phyloP scores from a whole-genome alignment of 2,113 vertebrate species.

The Prolemur simus region DNA sequence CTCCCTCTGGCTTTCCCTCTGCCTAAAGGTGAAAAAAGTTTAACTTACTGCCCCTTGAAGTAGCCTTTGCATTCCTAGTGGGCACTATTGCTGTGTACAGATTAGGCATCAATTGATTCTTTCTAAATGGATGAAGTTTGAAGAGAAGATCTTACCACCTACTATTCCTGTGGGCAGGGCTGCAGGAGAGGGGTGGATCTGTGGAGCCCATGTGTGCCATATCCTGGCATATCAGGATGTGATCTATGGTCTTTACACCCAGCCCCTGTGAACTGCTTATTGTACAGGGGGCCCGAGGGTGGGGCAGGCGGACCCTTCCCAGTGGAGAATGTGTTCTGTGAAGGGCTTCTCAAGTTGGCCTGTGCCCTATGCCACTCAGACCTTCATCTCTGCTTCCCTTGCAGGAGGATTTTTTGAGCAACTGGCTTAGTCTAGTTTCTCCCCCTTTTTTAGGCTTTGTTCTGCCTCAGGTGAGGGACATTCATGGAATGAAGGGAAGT shows the following conservation, averaged over 20 bases:
- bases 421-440: neutral
- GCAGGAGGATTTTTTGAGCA: neutral
- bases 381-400: neutral
- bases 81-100: neutral
- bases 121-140: conserved; percentile 7
- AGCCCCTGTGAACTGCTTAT: neutral
- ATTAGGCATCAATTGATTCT: neutral
- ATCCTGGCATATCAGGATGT: neutral
- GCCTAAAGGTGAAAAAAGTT: neutral
- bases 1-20: neutral
- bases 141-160: neutral
- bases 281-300: neutral
- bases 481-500: neutral
- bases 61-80: neutral
- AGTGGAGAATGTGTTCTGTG: neutral
- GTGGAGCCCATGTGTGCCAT: neutral
- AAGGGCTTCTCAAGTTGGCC: neutral
- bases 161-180: neutral
- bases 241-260: neutral
- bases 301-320: neutral
- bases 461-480: neutral
- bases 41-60: neutral
- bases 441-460: neutral
- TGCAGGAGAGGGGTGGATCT: neutral
- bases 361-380: neutral